These are phyloP conservation scores for Reinhardtius hippoglossoides DNA, from an alignment of 2,113 vertebrate species.

Conservation along the genomic window DNA sequence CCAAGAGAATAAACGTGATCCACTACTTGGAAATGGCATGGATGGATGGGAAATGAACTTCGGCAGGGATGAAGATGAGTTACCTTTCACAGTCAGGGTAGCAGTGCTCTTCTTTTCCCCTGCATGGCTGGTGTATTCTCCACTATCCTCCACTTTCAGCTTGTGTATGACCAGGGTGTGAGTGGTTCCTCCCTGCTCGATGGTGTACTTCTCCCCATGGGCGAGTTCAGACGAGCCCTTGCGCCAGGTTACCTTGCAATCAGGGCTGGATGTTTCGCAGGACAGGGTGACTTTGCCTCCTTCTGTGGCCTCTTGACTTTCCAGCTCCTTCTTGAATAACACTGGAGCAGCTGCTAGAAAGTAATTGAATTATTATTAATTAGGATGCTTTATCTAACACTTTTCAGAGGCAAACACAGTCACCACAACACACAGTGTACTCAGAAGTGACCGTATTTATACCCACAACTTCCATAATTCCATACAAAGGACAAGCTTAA, in stretches of 20 bases:
- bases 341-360: slow-evolving; percentile 78
- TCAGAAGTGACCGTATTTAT: background rate
- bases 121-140: slow-evolving; percentile 84
- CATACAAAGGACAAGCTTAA: slow-evolving; percentile 12
- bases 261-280: slow-evolving; percentile 82
- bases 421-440: slow-evolving; percentile 12
- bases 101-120: slow-evolving; percentile 81
- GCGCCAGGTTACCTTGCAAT: slow-evolving; percentile 80
- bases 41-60: slow-evolving; percentile 32
- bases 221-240: slow-evolving; percentile 79
- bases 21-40: slow-evolving; percentile 15
- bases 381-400: slow-evolving; percentile 14
- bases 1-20: background rate
- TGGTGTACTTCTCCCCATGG: slow-evolving; percentile 81
- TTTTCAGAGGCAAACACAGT: background rate
- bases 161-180: slow-evolving; percentile 80
- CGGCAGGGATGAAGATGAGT: slow-evolving; percentile 43
- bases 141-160: slow-evolving; percentile 78
- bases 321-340: slow-evolving; percentile 82
- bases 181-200: slow-evolving; percentile 74
- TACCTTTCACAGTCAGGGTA: slow-evolving; percentile 85
- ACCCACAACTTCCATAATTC: slow-evolving; percentile 8
- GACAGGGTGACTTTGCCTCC: slow-evolving; percentile 70
- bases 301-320: slow-evolving; percentile 76
- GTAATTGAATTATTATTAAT: slow-evolving; percentile 20